Evolutionary conservation across 2,113 vertebrate species (phyloP), one percentile per base, ranked within the genome.

Genomic region (Stigmatopora nigra): DNA sequence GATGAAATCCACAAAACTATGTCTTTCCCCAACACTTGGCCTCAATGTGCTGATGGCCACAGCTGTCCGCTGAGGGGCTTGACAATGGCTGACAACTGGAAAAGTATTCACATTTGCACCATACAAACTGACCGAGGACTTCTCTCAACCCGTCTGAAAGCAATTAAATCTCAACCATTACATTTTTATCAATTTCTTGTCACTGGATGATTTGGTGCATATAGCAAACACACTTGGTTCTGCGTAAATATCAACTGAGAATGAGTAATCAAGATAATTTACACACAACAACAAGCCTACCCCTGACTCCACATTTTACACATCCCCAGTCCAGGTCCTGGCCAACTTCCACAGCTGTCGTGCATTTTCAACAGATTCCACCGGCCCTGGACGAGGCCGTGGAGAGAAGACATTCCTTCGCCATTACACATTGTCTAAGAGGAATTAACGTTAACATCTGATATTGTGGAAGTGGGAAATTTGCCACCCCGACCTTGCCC

Each of bases 361-460:
- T 92, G 91, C 92, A 96, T 96, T 96, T 96, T 93, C 93, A 94
- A 94, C 94, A 96, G 95, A 97, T 97, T 94, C 94, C 93, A 89
- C 83, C 91, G 88, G 89, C 90, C 89, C 93, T 90, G 78, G 92
- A 94, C 89, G 93, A 92, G 92, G 92, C 90, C 89, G 87, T 90
- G 91, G 92, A 92, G 92, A 61, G n/a, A 91, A 94, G 89, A 89
- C 92, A 96, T 97, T 96, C 95, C 92, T 94, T 89, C 88, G 86
- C 92, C 92, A 93, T 97, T 94, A 97, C 94, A 93, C 93, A 93
- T 91, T 79, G 91, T 90, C 92, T 92, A 90, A 91, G 90, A 95
- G 92, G 92, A 95, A 94, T 94, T 93, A 94, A 94, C 89, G 88
- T 93, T 85, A 95, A 94, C 95, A 95, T 97, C 92, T 94, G 94